Conservation (phyloP, 2,113 vertebrate species). For the Orthonyx spaldingii region DNA sequence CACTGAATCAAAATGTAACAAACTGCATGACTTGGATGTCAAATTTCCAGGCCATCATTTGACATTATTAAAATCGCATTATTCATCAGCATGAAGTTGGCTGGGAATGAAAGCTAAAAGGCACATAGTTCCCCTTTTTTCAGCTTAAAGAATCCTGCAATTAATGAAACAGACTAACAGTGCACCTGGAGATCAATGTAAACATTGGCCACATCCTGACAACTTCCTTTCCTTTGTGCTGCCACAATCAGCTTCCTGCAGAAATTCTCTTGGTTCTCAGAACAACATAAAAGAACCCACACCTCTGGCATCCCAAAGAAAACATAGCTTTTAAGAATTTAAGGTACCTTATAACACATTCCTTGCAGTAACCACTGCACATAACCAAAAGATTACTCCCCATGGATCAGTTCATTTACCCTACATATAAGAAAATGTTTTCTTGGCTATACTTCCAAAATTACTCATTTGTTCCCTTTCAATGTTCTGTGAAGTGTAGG, state of each 20-base stretch:
- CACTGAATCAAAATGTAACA: neutral
- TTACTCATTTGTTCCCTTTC: neutral
- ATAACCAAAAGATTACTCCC: neutral
- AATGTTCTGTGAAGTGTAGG: neutral
- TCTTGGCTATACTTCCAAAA: neutral
- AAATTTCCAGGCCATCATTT: neutral
- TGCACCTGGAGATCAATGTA: neutral
- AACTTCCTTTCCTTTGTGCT: neutral
- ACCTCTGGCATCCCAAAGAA: neutral
- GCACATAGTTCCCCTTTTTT: neutral
- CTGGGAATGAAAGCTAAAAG: neutral
- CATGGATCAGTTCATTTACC: neutral
- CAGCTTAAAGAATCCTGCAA: neutral
- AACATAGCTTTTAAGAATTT: neutral
- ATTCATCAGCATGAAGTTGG: neutral
- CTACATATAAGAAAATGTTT: neutral
- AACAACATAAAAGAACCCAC: neutral
- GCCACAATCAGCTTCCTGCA: conserved; percentile 15
- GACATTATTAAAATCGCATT: neutral
- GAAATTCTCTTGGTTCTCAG: neutral
- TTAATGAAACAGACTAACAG: neutral
- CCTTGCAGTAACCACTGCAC: neutral
- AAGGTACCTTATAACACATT: neutral
- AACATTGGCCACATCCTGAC: neutral
- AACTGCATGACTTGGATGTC: neutral